Conservation (phyloP, 2,113 vertebrate genomes). For the Charina bottae region DNA sequence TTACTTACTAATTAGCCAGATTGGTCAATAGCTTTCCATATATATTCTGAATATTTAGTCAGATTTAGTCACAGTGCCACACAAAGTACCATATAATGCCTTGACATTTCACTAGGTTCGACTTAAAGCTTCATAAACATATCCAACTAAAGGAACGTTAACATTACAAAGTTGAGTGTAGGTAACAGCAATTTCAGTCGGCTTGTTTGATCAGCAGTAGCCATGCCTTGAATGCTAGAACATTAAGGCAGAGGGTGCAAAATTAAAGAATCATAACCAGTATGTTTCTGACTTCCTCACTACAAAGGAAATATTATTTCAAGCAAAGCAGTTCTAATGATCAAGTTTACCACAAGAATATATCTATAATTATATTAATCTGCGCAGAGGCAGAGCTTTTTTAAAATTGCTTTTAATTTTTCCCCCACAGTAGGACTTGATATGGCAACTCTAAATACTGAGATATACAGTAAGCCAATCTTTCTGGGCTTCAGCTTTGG, state of each 20-base stretch:
- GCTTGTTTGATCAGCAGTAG: slow-evolving; percentile 51
- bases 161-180: slow-evolving; percentile 55
- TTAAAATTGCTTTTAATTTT: neutral
- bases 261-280: slow-evolving; percentile 62
- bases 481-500: slow-evolving; percentile 4
- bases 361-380: slow-evolving; percentile 54
- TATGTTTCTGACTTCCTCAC: slow-evolving; percentile 60
- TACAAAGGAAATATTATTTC: slow-evolving; percentile 67
- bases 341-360: slow-evolving; percentile 58
- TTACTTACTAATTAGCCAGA: neutral
- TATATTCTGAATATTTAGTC: slow-evolving; percentile 15
- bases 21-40: neutral
- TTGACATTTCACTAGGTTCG: slow-evolving; percentile 47
- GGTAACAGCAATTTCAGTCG: slow-evolving; percentile 63
- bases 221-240: slow-evolving; percentile 42
- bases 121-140: slow-evolving; percentile 19
- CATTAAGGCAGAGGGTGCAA: slow-evolving; percentile 51
- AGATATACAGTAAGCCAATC: neutral
- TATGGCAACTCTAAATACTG: slow-evolving; percentile 52
- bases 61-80: slow-evolving; percentile 43
- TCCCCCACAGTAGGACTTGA: slow-evolving; percentile 38
- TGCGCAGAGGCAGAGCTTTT: neutral
- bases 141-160: slow-evolving; percentile 49
- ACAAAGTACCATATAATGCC: slow-evolving; percentile 49
- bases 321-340: slow-evolving; percentile 61